Percentiles rank a stretch among this genome's conserved stretches.
Evolutionary conservation across 2,888 invertebrate species (phyloP).

Genomic region (Leptogaster cylindrica): DNA sequence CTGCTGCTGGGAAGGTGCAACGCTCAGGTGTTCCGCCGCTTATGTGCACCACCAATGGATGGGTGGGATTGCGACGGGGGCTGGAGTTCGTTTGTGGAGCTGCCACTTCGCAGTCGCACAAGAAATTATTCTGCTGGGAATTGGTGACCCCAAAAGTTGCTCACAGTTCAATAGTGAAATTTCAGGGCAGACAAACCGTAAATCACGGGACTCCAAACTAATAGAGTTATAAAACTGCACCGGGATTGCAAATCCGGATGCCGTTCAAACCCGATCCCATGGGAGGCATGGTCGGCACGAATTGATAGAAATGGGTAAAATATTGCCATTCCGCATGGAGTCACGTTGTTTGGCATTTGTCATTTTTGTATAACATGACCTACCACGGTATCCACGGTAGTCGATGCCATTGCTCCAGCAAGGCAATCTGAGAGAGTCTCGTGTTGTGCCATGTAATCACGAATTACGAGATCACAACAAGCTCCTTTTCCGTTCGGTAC

Average conservation of each 20-base stretch:
- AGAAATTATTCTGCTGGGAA: not conserved
- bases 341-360: constrained; percentile 47
- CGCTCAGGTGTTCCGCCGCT: constrained; percentile 28
- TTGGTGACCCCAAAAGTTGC: constrained; percentile 15
- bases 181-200: constrained; percentile 32
- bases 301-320: constrained; percentile 28
- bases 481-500: constrained; percentile 16
- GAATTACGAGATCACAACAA: constrained; percentile 37
- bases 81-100: not conserved
- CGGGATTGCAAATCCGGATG: constrained; percentile 24
- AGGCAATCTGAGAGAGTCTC: constrained; percentile 20
- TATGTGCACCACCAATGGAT: constrained; percentile 31
- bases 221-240: constrained; percentile 34
- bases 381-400: constrained; percentile 32
- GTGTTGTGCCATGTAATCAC: constrained; percentile 43
- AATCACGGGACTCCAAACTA: constrained; percentile 33
- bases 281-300: constrained; percentile 30
- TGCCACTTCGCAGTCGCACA: too few species aligned
- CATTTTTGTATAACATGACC: constrained; percentile 45
- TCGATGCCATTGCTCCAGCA: constrained; percentile 9
- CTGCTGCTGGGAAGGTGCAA: constrained; percentile 14
- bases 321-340: constrained; percentile 37
- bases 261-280: not conserved
- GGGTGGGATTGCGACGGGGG: constrained; percentile 9
- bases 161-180: constrained; percentile 18